These are phyloP conservation scores for Ctenosaura bakeri DNA, from an alignment of 2,797 vertebrate species.

Conservation along the genomic window DNA sequence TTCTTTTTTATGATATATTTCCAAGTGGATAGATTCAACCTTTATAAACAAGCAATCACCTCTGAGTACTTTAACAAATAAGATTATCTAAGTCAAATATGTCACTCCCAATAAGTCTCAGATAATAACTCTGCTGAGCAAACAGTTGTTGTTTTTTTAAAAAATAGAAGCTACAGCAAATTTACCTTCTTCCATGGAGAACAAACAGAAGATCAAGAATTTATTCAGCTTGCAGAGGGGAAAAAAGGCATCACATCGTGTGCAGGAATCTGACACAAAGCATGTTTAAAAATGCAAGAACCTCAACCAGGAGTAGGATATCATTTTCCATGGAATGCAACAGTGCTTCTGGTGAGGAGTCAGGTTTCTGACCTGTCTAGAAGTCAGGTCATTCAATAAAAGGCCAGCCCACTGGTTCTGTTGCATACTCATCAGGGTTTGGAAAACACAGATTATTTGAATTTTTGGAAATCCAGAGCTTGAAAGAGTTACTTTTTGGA, in stretches of 20 bases:
- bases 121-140: constrained; percentile 1
- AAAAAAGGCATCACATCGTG: constrained; percentile 61
- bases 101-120: constrained; percentile 41
- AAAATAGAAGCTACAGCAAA: constrained; percentile 64
- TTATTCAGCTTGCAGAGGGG: constrained; percentile 55
- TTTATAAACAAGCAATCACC: constrained; percentile 72
- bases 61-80: constrained; percentile 41
- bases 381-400: constrained; percentile 42
- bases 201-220: constrained; percentile 54
- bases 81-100: constrained; percentile 47
- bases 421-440: no score
- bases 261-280: constrained; percentile 68
- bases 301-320: constrained; percentile 55
- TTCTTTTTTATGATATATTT: neutral
- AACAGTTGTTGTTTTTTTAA: constrained; percentile 35
- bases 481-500: neutral
- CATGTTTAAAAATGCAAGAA: constrained; percentile 69
- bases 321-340: constrained; percentile 52
- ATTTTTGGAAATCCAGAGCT: neutral
- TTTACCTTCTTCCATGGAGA: constrained; percentile 78
- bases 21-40: constrained; percentile 40
- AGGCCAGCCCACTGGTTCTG: neutral
- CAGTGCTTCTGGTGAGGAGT: neutral
- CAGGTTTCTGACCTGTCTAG: constrained; percentile 60
- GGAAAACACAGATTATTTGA: neutral